Conservation (phyloP, 2,797 vertebrate species). For the Pangasius macronema region DNA sequence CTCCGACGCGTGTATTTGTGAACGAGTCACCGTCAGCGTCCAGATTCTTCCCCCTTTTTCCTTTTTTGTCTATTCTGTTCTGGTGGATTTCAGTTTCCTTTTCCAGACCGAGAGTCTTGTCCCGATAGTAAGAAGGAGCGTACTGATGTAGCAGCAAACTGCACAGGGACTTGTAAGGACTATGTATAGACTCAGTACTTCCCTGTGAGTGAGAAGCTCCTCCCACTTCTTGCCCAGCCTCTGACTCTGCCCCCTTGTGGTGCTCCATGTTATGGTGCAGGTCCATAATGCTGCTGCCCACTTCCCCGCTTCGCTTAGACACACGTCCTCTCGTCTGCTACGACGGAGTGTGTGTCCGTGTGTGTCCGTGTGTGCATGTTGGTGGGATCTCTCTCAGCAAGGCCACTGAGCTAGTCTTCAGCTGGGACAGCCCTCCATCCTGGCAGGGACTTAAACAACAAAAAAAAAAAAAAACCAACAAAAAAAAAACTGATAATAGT, state of each 20-base stretch:
- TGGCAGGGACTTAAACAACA: slow-evolving; percentile 4
- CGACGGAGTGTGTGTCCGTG: slow-evolving; percentile 33
- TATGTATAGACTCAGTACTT: slow-evolving; percentile 39
- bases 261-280: slow-evolving; percentile 38
- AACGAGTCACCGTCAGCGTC: slow-evolving; percentile 67
- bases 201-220: slow-evolving; percentile 37
- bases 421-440: slow-evolving; percentile 19
- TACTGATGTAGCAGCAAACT: slow-evolving; percentile 59
- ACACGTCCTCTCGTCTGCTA: slow-evolving; percentile 14
- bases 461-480: slow-evolving; percentile 3
- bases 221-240: slow-evolving; percentile 26
- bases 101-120: slow-evolving; percentile 25
- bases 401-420: slow-evolving; percentile 31
- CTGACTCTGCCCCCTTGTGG: slow-evolving; percentile 51
- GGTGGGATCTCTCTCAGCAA: slow-evolving; percentile 37
- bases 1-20: slow-evolving; percentile 98
- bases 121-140: slow-evolving; percentile 49
- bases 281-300: slow-evolving; percentile 28
- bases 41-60: slow-evolving; percentile 23
- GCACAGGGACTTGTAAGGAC: slow-evolving; percentile 44
- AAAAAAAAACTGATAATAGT: slow-evolving; percentile 31
- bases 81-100: slow-evolving; percentile 55
- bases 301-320: slow-evolving; percentile 39
- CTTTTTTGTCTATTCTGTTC: slow-evolving; percentile 47
- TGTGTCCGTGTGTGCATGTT: slow-evolving; percentile 29